A percentile compares a stretch with the other conserved stretches of the same genome.
Conservation (phyloP, 2,888 invertebrate genomes). For the Taphrorychus bicolor region DNA sequence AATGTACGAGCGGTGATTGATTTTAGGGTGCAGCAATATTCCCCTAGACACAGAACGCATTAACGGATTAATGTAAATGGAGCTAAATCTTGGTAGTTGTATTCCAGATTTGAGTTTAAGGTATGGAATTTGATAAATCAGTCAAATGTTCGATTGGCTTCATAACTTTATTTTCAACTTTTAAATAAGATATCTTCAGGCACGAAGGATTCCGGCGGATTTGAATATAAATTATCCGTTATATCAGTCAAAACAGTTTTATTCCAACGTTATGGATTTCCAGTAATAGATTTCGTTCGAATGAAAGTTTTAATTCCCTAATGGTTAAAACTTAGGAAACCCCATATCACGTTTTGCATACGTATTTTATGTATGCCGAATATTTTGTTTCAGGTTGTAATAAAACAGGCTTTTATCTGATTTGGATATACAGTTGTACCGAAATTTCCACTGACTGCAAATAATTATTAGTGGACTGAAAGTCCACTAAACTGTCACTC, state of each 20-base stretch:
- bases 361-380: background rate
- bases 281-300: conserved; percentile 10
- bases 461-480: too few relatives aligned
- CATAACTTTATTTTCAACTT: conserved; percentile 28
- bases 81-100: conserved; percentile 5
- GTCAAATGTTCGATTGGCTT: conserved; percentile 31
- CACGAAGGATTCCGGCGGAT: background rate
- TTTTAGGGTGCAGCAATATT: background rate
- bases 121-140: conserved; percentile 26
- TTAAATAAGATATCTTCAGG: conserved; percentile 19
- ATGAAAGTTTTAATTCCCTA: conserved; percentile 10
- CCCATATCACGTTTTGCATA: conserved; percentile 2
- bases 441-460: too few relatives aligned
- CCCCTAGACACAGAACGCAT: background rate
- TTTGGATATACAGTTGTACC: too few relatives aligned
- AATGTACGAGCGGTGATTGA: background rate
- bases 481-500: too few relatives aligned
- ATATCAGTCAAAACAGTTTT: conserved; percentile 5
- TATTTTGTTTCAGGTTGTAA: background rate
- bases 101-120: conserved; percentile 25
- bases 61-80: too few relatives aligned
- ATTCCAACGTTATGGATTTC: conserved; percentile 5
- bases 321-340: conserved; percentile 1
- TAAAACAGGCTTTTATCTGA: background rate
- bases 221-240: conserved; percentile 8